A percentile compares a stretch with the other conserved stretches of the same genome.
Evolutionary conservation across 2,888 invertebrate species (phyloP).

Genomic region (Seira musarum): DNA sequence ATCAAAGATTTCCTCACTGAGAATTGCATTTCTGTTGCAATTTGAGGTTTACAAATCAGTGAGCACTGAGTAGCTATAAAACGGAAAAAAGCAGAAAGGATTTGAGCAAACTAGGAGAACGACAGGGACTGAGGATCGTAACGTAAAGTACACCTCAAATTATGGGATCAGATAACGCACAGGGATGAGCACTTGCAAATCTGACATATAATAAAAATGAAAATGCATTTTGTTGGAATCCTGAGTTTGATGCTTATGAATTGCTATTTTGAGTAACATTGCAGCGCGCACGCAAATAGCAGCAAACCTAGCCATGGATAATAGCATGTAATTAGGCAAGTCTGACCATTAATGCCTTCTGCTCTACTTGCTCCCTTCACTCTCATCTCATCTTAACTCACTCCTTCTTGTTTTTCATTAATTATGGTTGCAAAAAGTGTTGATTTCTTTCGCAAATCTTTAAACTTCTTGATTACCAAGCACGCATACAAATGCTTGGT

Average conservation of each 20-base stretch:
- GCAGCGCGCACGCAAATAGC: too few relatives aligned
- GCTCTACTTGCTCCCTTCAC: conserved; percentile 35
- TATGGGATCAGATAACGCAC: too few relatives aligned
- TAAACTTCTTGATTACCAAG: too few relatives aligned
- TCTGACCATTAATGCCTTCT: conserved; percentile 37
- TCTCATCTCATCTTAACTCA: too few relatives aligned
- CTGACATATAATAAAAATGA: too few relatives aligned
- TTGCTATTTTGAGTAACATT: too few relatives aligned
- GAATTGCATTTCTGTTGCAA: background rate
- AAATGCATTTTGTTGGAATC: too few relatives aligned
- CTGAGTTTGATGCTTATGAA: too few relatives aligned
- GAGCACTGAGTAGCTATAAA: conserved; percentile 11
- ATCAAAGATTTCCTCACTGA: conserved; percentile 3
- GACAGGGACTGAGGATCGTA: too few relatives aligned
- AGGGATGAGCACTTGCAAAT: too few relatives aligned
- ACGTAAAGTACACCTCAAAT: too few relatives aligned
- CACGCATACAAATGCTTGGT: too few relatives aligned
- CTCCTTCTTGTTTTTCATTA: background rate
- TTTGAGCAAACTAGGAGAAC: background rate
- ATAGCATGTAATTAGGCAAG: conserved; percentile 34
- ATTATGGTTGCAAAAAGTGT: conserved; percentile 27
- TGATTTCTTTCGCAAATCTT: background rate
- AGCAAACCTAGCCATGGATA: conserved; percentile 38
- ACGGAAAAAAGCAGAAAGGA: conserved; percentile 21
- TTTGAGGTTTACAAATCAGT: background rate